Percentiles rank a stretch among this genome's conserved stretches.
phyloP scores from a whole-genome alignment of 1,140 invertebrate species.

The Latrodectus geometricus region DNA sequence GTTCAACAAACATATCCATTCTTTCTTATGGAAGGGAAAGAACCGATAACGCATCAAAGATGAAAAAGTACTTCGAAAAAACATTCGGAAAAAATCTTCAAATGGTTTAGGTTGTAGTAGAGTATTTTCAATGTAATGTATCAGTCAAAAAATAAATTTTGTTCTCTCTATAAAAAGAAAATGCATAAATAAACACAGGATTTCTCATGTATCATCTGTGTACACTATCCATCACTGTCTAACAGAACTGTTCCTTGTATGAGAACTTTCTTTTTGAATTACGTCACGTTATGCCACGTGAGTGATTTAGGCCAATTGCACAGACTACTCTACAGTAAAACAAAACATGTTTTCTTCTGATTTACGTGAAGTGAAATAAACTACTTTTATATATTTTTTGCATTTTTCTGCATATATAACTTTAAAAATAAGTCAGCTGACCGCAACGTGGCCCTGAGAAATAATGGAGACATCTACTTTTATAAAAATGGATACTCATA shows the following conservation, averaged over 20 bases:
- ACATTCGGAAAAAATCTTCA: background rate
- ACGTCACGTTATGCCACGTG: slow-evolving; percentile 47
- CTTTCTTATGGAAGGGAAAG: background rate
- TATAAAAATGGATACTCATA: too few species aligned
- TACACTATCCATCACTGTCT: slow-evolving; percentile 54
- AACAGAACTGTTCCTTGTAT: slow-evolving; percentile 13
- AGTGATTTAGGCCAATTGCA: slow-evolving; percentile 20
- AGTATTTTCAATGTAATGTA: background rate
- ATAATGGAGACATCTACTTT: too few species aligned
- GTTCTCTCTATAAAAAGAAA: slow-evolving; percentile 9
- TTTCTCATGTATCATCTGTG: slow-evolving; percentile 43
- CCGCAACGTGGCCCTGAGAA: too few species aligned
- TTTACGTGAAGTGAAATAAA: background rate
- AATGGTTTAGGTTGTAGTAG: background rate
- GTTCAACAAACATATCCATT: slow-evolving; percentile 27
- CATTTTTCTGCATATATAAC: too few species aligned
- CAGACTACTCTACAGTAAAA: background rate
- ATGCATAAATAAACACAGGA: slow-evolving; percentile 43
- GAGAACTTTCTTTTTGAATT: background rate
- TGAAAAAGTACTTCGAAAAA: slow-evolving; percentile 8
- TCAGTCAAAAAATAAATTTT: too few species aligned
- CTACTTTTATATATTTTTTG: too few species aligned
- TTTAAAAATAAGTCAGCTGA: too few species aligned
- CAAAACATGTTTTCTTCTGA: background rate
- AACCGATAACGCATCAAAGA: slow-evolving; percentile 19